Evolutionary conservation across 2,113 vertebrate genomes (phyloP).

Genomic region (Erpornis zantholeuca): DNA sequence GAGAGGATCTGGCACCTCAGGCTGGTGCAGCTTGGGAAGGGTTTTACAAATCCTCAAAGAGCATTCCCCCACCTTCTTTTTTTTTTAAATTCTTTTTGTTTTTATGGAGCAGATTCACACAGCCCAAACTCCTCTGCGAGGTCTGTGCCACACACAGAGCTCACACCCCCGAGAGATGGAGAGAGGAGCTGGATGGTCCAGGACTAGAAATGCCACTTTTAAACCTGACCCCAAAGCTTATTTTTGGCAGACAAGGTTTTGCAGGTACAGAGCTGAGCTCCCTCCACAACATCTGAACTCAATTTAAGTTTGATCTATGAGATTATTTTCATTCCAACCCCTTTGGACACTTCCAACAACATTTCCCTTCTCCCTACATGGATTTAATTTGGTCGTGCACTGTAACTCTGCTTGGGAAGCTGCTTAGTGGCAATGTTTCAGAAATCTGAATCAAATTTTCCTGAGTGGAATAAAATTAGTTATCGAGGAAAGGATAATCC

Average conservation of each 20-base stretch:
- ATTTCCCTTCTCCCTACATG: constrained; percentile 23
- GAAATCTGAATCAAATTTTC: constrained; percentile 53
- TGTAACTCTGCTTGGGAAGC: constrained; percentile 42
- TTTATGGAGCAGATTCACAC: not conserved
- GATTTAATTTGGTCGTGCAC: constrained; percentile 42
- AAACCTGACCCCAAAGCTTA: not conserved
- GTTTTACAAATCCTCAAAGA: not conserved
- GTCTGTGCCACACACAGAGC: not conserved
- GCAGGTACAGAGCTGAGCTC: constrained; percentile 1
- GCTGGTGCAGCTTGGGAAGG: not conserved
- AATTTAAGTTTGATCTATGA: constrained; percentile 44
- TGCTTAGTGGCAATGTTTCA: constrained; percentile 34
- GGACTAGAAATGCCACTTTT: not conserved
- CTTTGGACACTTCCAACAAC: constrained; percentile 9
- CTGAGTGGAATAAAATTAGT: constrained; percentile 42
- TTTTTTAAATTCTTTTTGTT: not conserved
- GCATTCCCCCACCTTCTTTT: not conserved
- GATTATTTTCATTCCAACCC: constrained; percentile 62
- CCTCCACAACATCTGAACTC: constrained; percentile 30
- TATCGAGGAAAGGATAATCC: constrained; percentile 40
- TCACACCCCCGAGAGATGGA: not conserved
- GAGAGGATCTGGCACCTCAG: not conserved
- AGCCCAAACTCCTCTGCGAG: not conserved
- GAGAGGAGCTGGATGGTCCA: not conserved
- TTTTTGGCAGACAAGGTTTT: constrained; percentile 41